A percentile compares a stretch with the other conserved stretches of the same genome.
These are phyloP conservation scores for Takifugu flavidus DNA, from an alignment of 2,113 vertebrate species.

Conservation along the genomic window DNA sequence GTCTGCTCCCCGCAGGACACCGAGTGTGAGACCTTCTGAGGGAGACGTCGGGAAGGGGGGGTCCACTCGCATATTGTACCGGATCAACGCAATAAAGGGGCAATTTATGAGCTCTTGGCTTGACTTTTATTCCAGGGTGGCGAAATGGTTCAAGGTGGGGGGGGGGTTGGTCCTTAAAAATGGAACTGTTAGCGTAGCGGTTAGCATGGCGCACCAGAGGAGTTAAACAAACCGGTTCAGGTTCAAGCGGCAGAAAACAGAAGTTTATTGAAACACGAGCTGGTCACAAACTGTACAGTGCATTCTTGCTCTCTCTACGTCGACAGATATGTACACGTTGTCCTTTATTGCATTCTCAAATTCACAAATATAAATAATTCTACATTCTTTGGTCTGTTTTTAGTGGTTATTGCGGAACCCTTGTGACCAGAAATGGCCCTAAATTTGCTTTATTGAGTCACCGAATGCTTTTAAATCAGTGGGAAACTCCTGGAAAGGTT, in stretches of 20 bases:
- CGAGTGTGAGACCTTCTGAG: slow-evolving; percentile 74
- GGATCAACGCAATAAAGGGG: too few relatives aligned
- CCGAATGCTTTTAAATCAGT: neutral
- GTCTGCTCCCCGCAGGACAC: slow-evolving; percentile 72
- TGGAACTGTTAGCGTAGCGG: neutral
- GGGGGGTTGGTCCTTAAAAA: too few relatives aligned
- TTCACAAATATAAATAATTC: slow-evolving; percentile 72
- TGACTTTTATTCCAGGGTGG: neutral
- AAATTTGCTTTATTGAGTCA: neutral
- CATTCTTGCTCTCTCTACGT: slow-evolving; percentile 40
- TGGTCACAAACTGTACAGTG: slow-evolving; percentile 56
- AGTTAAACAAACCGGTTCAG: neutral
- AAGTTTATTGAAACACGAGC: slow-evolving; percentile 55
- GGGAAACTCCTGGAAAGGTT: neutral
- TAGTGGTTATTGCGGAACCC: slow-evolving; percentile 51
- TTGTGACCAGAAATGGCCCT: slow-evolving; percentile 1
- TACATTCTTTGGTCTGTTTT: slow-evolving; percentile 51
- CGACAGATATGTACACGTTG: slow-evolving; percentile 63
- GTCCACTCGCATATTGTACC: too few relatives aligned
- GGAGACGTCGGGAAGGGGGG: too few relatives aligned
- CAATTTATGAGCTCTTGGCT: neutral
- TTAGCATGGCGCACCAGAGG: neutral
- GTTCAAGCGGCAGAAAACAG: slow-evolving; percentile 29
- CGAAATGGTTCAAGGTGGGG: too few relatives aligned
- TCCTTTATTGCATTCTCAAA: slow-evolving; percentile 38